Conservation (phyloP, 2,113 vertebrate species). For the Brienomyrus brachyistius region DNA sequence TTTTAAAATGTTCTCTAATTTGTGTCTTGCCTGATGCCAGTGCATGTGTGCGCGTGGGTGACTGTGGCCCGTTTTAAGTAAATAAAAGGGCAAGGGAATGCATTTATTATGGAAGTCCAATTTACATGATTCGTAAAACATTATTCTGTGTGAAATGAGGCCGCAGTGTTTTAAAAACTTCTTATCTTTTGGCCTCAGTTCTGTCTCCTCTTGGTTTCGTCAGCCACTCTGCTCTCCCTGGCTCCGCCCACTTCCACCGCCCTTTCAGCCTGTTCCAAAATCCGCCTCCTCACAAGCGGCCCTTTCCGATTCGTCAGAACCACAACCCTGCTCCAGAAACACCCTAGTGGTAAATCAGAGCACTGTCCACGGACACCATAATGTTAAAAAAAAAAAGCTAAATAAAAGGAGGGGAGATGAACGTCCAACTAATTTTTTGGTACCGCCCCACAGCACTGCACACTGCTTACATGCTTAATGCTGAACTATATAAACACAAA, state of each 20-base stretch:
- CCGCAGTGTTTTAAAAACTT: slow-evolving; percentile 51
- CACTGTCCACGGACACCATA: not conserved
- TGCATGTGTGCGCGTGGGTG: slow-evolving; percentile 56
- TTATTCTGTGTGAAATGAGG: slow-evolving; percentile 60
- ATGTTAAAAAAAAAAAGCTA: not conserved
- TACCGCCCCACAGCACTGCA: not conserved
- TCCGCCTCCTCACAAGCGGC: not conserved
- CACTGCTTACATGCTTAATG: not conserved
- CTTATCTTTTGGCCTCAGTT: slow-evolving; percentile 30
- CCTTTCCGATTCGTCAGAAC: not conserved
- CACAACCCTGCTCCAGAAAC: not conserved
- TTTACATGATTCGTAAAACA: slow-evolving; percentile 53
- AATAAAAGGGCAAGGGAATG: slow-evolving; percentile 66
- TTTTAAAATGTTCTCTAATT: slow-evolving; percentile 70
- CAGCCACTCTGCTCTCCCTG: not conserved
- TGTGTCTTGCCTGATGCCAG: slow-evolving; percentile 59
- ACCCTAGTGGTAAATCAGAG: not conserved
- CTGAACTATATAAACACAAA: not conserved
- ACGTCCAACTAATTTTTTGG: not conserved
- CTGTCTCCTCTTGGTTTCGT: slow-evolving; percentile 18
- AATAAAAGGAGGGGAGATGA: not conserved
- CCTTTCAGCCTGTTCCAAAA: not conserved
- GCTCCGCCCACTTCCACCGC: not conserved
- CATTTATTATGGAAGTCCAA: slow-evolving; percentile 67
- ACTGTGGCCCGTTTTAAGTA: slow-evolving; percentile 62